Percentiles rank a stretch among this genome's conserved stretches.
Evolutionary conservation across 2,113 vertebrate species (phyloP).

Genomic region (Rhegmatorhina hoffmannsi): DNA sequence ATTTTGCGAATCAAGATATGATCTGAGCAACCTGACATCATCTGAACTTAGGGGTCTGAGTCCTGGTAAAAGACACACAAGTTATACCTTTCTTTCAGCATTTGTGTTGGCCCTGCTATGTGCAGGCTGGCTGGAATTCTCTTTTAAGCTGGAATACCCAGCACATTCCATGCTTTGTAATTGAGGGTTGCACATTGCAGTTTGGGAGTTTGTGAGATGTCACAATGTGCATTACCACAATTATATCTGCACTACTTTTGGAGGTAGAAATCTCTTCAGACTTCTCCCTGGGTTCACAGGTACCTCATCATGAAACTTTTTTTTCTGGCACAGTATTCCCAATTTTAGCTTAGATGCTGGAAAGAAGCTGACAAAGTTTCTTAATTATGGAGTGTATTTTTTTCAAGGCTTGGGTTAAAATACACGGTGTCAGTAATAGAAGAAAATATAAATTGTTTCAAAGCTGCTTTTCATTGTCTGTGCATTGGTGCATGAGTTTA

Average conservation of each 20-base stretch:
- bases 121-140: background rate
- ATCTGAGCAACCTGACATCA: background rate
- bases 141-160: background rate
- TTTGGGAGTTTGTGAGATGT: background rate
- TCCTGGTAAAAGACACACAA: background rate
- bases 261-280: background rate
- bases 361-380: background rate
- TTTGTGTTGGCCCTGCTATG: background rate
- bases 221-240: background rate
- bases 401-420: background rate
- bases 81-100: background rate
- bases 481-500: background rate
- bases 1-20: background rate
- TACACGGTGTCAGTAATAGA: background rate
- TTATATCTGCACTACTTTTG: background rate
- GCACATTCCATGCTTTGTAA: background rate
- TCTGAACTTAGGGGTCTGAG: background rate
- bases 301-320: background rate
- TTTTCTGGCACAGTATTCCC: background rate
- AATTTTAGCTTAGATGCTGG: background rate
- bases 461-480: background rate
- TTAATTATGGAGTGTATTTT: background rate
- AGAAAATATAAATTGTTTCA: background rate
- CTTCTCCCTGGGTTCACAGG: background rate
- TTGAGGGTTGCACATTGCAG: background rate